Conservation (phyloP, 2,113 vertebrate genomes). For the Misgurnus anguillicaudatus region DNA sequence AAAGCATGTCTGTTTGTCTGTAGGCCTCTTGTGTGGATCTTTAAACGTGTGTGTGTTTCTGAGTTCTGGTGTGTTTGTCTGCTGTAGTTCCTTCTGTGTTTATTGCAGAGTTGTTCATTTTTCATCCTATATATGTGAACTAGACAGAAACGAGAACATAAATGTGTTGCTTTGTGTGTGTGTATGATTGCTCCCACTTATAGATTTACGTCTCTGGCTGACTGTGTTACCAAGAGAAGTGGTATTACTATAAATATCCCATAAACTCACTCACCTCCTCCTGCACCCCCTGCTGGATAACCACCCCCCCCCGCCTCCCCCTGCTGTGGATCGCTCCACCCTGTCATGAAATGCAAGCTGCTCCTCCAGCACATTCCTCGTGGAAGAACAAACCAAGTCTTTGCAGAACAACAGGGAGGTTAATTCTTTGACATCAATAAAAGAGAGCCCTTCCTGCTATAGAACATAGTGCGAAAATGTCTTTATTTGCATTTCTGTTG, state of each 20-base stretch:
- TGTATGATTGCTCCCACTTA: constrained; percentile 10
- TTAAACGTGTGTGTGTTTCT: not conserved
- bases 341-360: constrained; percentile 67
- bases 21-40: not conserved
- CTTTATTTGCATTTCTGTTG: constrained; percentile 15
- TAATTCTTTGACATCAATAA: not conserved
- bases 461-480: not conserved
- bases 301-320: constrained; percentile 42
- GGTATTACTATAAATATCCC: constrained; percentile 71
- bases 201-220: constrained; percentile 45
- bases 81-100: constrained; percentile 17
- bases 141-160: not conserved
- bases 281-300: constrained; percentile 56
- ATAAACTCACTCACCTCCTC: constrained; percentile 64
- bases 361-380: constrained; percentile 71
- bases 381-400: constrained; percentile 64
- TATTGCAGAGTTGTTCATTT: constrained; percentile 11
- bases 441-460: not conserved
- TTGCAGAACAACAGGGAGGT: constrained; percentile 57
- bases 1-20: constrained; percentile 27
- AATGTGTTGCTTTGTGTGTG: not conserved
- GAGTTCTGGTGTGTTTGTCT: constrained; percentile 10
- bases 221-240: constrained; percentile 55
- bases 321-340: constrained; percentile 60
- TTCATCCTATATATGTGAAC: not conserved